Evolutionary conservation across 2,113 vertebrate genomes (phyloP).

Genomic region (Chaetops frenatus): DNA sequence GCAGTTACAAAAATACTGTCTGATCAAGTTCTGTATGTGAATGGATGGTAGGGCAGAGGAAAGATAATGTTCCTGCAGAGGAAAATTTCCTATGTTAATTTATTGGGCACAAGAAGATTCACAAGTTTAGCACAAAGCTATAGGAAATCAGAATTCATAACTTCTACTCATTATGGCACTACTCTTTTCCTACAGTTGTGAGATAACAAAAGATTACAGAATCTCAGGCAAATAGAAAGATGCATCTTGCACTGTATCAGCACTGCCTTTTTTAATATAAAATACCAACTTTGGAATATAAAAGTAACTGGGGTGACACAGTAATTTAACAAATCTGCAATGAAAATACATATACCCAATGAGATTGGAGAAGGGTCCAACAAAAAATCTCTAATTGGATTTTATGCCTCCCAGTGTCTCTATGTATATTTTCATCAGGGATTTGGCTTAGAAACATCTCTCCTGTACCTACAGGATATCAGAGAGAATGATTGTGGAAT

Average conservation of each 20-base stretch:
- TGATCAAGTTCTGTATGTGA: not conserved
- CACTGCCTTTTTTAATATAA: not conserved
- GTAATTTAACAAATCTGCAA: not conserved
- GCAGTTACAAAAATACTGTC: not conserved
- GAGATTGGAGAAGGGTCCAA: not conserved
- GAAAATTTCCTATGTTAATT: not conserved
- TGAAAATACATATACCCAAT: not conserved
- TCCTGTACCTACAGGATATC: not conserved
- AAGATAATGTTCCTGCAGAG: not conserved
- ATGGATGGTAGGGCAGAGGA: not conserved
- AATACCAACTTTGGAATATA: not conserved
- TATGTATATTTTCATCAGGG: not conserved
- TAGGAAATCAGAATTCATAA: not conserved
- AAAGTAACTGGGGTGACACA: not conserved
- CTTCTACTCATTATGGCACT: not conserved
- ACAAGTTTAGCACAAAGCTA: not conserved
- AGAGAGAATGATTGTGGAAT: not conserved
- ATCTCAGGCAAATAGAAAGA: not conserved
- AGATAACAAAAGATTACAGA: not conserved
- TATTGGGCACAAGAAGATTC: not conserved
- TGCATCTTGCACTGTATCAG: not conserved
- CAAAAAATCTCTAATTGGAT: not conserved
- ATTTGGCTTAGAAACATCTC: not conserved
- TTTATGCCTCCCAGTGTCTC: not conserved
- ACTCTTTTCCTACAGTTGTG: not conserved